Evolutionary conservation across 2,113 vertebrate genomes (phyloP).

Genomic region (Hymenochirus boettgeri): DNA sequence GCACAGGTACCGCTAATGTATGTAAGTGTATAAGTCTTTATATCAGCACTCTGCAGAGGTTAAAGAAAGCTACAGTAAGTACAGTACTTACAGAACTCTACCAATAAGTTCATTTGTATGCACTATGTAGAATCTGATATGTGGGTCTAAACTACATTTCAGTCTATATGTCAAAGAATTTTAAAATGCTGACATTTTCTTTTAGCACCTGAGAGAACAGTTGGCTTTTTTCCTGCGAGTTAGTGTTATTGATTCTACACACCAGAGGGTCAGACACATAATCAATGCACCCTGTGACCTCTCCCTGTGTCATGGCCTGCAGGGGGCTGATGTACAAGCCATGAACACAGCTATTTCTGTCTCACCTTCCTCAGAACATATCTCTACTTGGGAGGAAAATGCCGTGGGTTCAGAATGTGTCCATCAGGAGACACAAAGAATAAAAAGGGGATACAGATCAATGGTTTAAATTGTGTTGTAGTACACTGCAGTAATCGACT

Average conservation of each 20-base stretch:
- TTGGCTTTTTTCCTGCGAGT: slow-evolving; percentile 58
- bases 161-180: slow-evolving; percentile 1
- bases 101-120: too few relatives aligned
- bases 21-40: too few relatives aligned
- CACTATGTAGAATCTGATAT: too few relatives aligned
- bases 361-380: slow-evolving; percentile 51
- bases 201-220: slow-evolving; percentile 27
- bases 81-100: too few relatives aligned
- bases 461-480: slow-evolving; percentile 23
- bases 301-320: slow-evolving; percentile 67
- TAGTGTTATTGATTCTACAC: slow-evolving; percentile 71
- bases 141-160: neutral
- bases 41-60: too few relatives aligned
- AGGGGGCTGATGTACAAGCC: slow-evolving; percentile 66
- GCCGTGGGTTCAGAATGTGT: slow-evolving; percentile 11
- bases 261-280: slow-evolving; percentile 68
- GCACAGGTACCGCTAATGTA: too few relatives aligned
- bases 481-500: slow-evolving; percentile 4
- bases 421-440: slow-evolving; percentile 12
- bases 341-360: slow-evolving; percentile 60
- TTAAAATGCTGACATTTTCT: slow-evolving; percentile 31
- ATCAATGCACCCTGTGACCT: slow-evolving; percentile 69
- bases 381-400: slow-evolving; percentile 27
- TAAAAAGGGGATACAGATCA: slow-evolving; percentile 27
- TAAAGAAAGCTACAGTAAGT: too few relatives aligned